Evolutionary conservation across 1,140 invertebrate genomes (phyloP), one percentile per base, ranked within the genome.

Genomic region (Atta texana): DNA sequence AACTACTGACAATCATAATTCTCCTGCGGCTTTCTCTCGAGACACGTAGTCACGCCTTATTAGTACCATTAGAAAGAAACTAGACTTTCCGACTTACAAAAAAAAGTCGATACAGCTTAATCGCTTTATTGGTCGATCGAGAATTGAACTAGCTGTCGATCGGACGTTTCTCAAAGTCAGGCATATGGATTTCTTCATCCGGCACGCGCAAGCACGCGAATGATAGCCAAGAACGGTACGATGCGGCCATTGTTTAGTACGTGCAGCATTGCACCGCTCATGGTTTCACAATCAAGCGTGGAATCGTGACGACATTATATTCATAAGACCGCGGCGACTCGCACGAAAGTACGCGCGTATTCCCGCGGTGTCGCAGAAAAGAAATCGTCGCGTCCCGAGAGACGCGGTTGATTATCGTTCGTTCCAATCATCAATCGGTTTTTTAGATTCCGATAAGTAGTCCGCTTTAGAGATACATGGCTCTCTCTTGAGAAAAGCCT

Each of bases 281-380:
- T 44, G 85, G 66, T 93, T 93, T 93, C 92, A 92, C 92, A 93
- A 93, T 92, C 87, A 91, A 92, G 90, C 91, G 92, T 93, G 91
- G 92, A 93, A 93, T 93, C 92, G 91, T 93, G 92, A 93, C 92
- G 91, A 93, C 90, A 92, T 92, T 93, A 93, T 93, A 91, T 92
- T 93, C 92, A 93, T 92, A 93, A 92, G 91, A 92, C 87, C 71
- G 86, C 84, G 87, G 88, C 87, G 90, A 90, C 24, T 91, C 55
- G 69, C 64, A 82, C 89, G 89, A 85, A 78, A 86, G 39, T 88
- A 63, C 81, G 81, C 86, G 34, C 80, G 82, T 86, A 85, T 88
- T 89, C 77, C 64, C 66, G 78, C 28, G 78, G 71, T 39, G 24
- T 80, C 28, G 68, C 80, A 24, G 53, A 49, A 82, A 44, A 61